phyloP scores from a whole-genome alignment of 1,140 invertebrate genomes.

The Chrysopa pallens region DNA sequence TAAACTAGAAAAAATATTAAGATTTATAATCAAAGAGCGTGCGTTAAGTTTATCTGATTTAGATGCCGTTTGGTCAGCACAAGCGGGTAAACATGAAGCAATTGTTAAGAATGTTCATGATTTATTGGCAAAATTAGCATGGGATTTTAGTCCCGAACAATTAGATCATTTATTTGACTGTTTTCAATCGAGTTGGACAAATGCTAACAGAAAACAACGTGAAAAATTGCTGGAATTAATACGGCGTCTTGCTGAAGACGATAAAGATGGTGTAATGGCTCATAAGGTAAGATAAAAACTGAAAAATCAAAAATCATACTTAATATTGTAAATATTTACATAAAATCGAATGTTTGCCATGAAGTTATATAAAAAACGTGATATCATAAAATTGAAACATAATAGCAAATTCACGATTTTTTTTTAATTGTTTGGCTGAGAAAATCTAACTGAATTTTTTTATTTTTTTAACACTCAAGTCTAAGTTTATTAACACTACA shows the following conservation, averaged over 20 bases:
- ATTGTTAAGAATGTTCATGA: conserved; percentile 97
- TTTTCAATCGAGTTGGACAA: conserved; percentile 88
- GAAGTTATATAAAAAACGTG: neutral
- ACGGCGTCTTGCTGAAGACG: conserved; percentile 80
- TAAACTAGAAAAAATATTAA: conserved; percentile 91
- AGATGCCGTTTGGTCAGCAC: conserved; percentile 90
- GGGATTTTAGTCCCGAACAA: conserved; percentile 96
- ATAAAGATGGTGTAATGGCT: conserved; percentile 97
- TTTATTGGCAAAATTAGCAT: conserved; percentile 86
- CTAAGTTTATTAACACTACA: too few relatives aligned
- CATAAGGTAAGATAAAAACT: conserved; percentile 58
- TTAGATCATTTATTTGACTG: conserved; percentile 94
- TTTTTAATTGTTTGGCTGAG: too few relatives aligned
- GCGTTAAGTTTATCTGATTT: conserved; percentile 79
- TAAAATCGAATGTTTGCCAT: conserved; percentile 3
- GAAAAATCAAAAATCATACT: neutral
- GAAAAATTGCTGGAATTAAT: conserved; percentile 93
- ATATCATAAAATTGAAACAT: neutral
- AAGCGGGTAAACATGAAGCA: conserved; percentile 86
- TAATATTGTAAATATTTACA: neutral
- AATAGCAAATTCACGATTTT: neutral
- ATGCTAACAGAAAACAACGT: conserved; percentile 87
- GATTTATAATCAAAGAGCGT: conserved; percentile 92
- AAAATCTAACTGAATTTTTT: too few relatives aligned
- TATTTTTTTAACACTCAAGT: too few relatives aligned